Conservation (phyloP, 2,113 vertebrate genomes). For the Hippocampus mohnikei region DNA sequence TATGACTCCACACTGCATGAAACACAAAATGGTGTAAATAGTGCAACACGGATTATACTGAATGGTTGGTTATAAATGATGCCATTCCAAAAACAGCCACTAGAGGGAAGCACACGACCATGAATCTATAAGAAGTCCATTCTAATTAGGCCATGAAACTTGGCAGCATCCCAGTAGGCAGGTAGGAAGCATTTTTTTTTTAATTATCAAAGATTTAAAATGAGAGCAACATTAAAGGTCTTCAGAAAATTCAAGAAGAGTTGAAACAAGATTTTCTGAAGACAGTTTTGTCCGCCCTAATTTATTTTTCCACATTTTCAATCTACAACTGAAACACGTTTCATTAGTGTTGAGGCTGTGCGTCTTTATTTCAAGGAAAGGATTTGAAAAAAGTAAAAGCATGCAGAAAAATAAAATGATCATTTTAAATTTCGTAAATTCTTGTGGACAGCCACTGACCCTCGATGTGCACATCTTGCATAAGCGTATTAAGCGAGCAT, state of each 20-base stretch:
- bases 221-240: background rate
- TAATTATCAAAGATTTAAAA: background rate
- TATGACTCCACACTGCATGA: background rate
- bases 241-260: background rate
- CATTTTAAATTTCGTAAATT: background rate
- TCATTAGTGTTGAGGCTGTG: background rate
- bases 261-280: background rate
- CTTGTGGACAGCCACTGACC: background rate
- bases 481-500: background rate
- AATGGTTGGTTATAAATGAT: background rate
- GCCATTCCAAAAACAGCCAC: constrained; percentile 39
- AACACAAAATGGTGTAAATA: background rate
- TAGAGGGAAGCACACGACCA: constrained; percentile 60
- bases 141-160: background rate
- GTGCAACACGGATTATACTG: background rate
- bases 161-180: background rate
- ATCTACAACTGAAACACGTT: background rate
- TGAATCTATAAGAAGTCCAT: background rate
- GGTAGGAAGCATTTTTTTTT: background rate
- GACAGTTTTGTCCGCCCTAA: background rate
- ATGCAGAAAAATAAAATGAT: background rate
- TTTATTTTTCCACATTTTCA: background rate
- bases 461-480: too few relatives aligned
- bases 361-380: background rate
- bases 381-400: background rate